These are phyloP conservation scores for Epinephelus malabaricus DNA, from an alignment of 2,797 vertebrate species.

Conservation along the genomic window DNA sequence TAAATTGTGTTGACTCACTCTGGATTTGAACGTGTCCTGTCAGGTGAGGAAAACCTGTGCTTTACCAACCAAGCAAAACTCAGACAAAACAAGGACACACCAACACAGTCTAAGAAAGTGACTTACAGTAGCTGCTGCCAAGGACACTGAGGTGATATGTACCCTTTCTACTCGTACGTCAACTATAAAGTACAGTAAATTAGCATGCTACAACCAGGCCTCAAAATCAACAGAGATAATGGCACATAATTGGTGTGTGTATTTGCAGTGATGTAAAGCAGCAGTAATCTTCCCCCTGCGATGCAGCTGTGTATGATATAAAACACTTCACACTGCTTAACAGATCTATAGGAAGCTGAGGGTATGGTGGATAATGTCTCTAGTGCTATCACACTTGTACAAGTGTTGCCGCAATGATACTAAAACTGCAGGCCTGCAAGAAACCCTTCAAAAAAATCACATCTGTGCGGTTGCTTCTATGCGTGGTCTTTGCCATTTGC, in stretches of 20 bases:
- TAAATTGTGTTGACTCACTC: constrained; percentile 53
- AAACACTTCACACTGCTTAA: constrained; percentile 39
- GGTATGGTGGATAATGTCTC: constrained; percentile 19
- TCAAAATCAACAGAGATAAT: constrained; percentile 13
- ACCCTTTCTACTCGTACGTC: constrained; percentile 16
- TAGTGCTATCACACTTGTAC: constrained; percentile 24
- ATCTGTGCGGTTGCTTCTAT: constrained; percentile 58
- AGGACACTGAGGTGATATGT: background rate
- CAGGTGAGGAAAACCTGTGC: constrained; percentile 44
- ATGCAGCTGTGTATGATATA: constrained; percentile 34
- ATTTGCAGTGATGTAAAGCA: constrained; percentile 25
- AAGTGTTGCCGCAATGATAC: constrained; percentile 19
- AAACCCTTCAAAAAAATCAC: constrained; percentile 57
- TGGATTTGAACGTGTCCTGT: constrained; percentile 51
- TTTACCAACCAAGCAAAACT: constrained; percentile 20
- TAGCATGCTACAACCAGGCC: background rate
- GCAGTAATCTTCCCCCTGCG: constrained; percentile 1
- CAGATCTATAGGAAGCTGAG: constrained; percentile 35
- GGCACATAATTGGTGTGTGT: constrained; percentile 2
- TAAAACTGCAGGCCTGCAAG: constrained; percentile 33
- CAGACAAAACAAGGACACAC: constrained; percentile 7
- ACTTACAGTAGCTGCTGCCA: constrained; percentile 19
- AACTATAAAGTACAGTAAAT: constrained; percentile 7
- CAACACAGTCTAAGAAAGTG: constrained; percentile 10
- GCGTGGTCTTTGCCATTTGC: constrained; percentile 59